Percentiles rank a stretch among this genome's conserved stretches.
Conservation (phyloP, 2,888 invertebrate species). For the Luffia ferchaultella region DNA sequence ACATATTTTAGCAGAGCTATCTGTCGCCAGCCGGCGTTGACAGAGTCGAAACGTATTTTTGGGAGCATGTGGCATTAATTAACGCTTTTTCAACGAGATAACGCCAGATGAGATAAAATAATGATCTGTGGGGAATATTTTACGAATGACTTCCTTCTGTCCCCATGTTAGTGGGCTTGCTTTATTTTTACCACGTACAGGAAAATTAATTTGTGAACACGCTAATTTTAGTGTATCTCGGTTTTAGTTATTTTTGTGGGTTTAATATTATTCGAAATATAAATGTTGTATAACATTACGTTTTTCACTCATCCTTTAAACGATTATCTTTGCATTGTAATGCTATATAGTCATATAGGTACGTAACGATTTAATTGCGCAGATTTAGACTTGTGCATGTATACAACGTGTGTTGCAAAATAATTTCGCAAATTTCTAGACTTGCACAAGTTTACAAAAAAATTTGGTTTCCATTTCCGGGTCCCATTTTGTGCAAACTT, state of each 20-base stretch:
- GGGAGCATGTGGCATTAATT: conserved; percentile 57
- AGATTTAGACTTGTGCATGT: no score
- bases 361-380: no score
- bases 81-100: conserved; percentile 50
- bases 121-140: conserved; percentile 52
- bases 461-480: no score
- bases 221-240: background rate
- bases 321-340: no score
- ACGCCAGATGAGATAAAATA: conserved; percentile 59
- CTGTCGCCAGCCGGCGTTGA: conserved; percentile 21
- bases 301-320: no score
- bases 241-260: background rate
- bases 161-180: conserved; percentile 32
- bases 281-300: no score
- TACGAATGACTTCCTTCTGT: conserved; percentile 51
- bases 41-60: conserved; percentile 34
- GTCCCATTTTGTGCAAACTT: no score
- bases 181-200: background rate
- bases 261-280: no score
- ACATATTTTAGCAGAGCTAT: background rate
- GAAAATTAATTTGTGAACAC: background rate
- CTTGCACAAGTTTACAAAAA: no score
- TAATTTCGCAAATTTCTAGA: no score
- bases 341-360: no score
- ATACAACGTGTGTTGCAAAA: no score